These are phyloP conservation scores for Pollenia griseotomentosa DNA, from an alignment of 2,888 invertebrate species.

Conservation along the genomic window DNA sequence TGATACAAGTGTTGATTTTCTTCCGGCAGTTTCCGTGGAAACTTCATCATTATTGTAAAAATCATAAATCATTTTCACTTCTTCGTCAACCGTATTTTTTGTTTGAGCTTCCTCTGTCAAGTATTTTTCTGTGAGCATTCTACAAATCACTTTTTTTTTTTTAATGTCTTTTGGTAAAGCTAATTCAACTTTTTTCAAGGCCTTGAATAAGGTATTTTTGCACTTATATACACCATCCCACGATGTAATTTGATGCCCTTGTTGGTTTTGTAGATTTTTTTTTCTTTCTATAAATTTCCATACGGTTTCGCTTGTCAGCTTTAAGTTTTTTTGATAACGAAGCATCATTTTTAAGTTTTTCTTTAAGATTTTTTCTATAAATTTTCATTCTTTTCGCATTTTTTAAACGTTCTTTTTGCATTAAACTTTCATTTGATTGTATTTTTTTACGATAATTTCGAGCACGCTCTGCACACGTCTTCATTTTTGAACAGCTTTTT, in stretches of 20 bases:
- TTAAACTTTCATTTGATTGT: conserved; percentile 20
- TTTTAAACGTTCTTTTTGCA: conserved; percentile 27
- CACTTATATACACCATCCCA: conserved; percentile 20
- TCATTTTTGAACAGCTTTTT: conserved; percentile 6
- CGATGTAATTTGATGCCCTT: conserved; percentile 6
- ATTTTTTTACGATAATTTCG: conserved; percentile 25
- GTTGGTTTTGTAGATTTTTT: conserved; percentile 15
- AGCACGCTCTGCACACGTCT: conserved; percentile 26
- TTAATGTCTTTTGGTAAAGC: too few species aligned
- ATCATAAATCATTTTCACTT: too few species aligned
- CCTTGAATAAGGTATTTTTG: conserved; percentile 9
- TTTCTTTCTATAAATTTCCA: conserved; percentile 44
- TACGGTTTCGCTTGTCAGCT: conserved; percentile 13
- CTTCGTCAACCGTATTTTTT: too few species aligned
- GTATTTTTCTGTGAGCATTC: too few species aligned
- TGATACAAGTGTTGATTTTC: too few species aligned
- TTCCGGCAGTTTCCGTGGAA: too few species aligned
- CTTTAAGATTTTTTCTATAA: conserved; percentile 45
- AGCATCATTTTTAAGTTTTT: conserved; percentile 29
- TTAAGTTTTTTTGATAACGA: conserved; percentile 43
- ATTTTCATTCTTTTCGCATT: conserved; percentile 21
- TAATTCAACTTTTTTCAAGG: neutral
- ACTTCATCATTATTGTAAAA: too few species aligned
- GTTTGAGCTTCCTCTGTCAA: too few species aligned
- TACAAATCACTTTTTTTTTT: too few species aligned